A percentile compares a stretch with the other conserved stretches of the same genome.
phyloP scores from a whole-genome alignment of 1,140 invertebrate genomes.

The Drosophila kohkoa region DNA sequence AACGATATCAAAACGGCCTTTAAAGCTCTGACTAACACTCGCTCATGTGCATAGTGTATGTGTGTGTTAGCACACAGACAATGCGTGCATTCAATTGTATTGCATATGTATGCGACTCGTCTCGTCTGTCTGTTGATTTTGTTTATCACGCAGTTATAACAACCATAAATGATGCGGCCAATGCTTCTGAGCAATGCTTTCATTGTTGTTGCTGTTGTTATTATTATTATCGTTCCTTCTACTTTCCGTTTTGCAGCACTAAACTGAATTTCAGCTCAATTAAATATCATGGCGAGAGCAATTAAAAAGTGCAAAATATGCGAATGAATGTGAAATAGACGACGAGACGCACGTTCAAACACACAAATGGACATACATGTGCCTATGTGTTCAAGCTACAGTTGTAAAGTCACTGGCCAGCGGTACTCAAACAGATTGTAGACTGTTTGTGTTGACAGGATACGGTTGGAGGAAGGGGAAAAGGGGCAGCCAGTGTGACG shows the following conservation, averaged over 20 bases:
- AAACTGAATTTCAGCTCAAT: slow-evolving; percentile 45
- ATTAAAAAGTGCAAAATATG: slow-evolving; percentile 36
- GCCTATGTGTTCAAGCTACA: slow-evolving; percentile 24
- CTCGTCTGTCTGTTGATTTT: slow-evolving; percentile 42
- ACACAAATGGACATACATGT: not conserved
- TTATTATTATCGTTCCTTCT: slow-evolving; percentile 40
- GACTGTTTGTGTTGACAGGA: slow-evolving; percentile 9
- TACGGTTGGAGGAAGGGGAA: not conserved
- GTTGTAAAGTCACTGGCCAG: slow-evolving; percentile 28
- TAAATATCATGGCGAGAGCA: slow-evolving; percentile 42
- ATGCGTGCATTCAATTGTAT: slow-evolving; percentile 15
- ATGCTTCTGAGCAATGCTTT: slow-evolving; percentile 36
- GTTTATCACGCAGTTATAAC: slow-evolving; percentile 46
- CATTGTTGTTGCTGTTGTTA: slow-evolving; percentile 12
- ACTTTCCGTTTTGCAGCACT: slow-evolving; percentile 35
- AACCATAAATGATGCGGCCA: slow-evolving; percentile 50
- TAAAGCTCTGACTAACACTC: slow-evolving; percentile 46
- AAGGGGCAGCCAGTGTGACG: slow-evolving; percentile 16
- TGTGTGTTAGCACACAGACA: slow-evolving; percentile 17
- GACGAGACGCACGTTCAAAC: slow-evolving; percentile 12
- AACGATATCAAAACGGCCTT: slow-evolving; percentile 10
- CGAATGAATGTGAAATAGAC: slow-evolving; percentile 39
- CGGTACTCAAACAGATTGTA: slow-evolving; percentile 6
- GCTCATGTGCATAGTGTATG: slow-evolving; percentile 8
- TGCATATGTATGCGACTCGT: slow-evolving; percentile 8